phyloP scores from a whole-genome alignment of 2,888 invertebrate genomes.

The Lithosia quadra region DNA sequence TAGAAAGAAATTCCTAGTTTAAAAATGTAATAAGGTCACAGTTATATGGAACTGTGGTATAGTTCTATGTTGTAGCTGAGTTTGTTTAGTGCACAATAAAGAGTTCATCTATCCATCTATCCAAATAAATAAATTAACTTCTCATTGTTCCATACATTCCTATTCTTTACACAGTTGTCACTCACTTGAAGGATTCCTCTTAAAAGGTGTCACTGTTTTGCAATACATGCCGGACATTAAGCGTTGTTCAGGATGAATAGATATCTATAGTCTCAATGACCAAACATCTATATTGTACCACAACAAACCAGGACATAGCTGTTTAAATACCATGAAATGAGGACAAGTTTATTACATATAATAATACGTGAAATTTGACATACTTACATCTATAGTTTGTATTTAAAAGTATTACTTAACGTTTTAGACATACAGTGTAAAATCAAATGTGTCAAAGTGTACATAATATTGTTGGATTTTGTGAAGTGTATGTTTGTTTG shows the following conservation, averaged over 20 bases:
- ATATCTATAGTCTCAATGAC: background rate
- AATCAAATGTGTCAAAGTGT: constrained; percentile 10
- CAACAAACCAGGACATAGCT: background rate
- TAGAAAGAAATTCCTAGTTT: no score
- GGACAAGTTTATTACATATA: constrained; percentile 4
- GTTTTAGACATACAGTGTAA: background rate
- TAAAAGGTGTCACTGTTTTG: background rate
- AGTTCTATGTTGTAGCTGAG: no score
- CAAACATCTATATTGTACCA: background rate
- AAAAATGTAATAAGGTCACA: no score
- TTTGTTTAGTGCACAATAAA: no score
- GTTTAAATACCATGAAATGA: background rate
- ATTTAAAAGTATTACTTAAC: constrained; percentile 9
- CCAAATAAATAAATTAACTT: background rate
- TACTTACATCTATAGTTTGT: background rate
- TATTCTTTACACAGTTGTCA: background rate
- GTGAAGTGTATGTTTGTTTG: background rate
- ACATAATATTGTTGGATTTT: background rate
- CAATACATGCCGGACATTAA: background rate
- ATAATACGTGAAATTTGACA: constrained; percentile 8
- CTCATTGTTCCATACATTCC: background rate
- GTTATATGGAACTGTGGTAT: no score
- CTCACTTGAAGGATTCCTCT: background rate
- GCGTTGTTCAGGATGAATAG: constrained; percentile 1
- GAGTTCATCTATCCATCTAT: no score